These are phyloP conservation scores for Acleris sparsana DNA, from an alignment of 2,888 invertebrate species.

Conservation along the genomic window DNA sequence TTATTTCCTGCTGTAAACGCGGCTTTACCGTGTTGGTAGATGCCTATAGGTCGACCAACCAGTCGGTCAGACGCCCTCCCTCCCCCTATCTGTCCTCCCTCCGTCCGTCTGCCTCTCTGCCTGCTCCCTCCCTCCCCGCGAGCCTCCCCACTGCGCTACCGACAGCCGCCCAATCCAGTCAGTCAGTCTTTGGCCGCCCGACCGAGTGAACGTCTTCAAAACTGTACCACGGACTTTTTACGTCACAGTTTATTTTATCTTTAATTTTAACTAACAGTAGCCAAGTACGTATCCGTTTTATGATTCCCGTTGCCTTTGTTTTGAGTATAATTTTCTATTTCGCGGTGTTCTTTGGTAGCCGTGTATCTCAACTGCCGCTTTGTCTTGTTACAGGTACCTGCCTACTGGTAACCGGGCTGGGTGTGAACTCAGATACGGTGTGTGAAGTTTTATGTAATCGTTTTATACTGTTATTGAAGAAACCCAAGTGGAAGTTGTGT, in stretches of 20 bases:
- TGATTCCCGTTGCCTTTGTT: constrained; percentile 46
- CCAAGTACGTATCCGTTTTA: constrained; percentile 64
- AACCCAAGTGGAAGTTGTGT: constrained; percentile 60
- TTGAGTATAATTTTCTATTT: constrained; percentile 40
- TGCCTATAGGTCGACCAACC: constrained; percentile 82
- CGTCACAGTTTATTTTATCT: constrained; percentile 76
- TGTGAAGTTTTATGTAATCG: constrained; percentile 81
- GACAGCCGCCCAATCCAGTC: constrained; percentile 49
- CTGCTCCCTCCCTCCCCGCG: constrained; percentile 44
- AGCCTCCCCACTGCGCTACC: constrained; percentile 58
- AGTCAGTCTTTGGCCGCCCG: constrained; percentile 69
- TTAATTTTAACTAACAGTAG: constrained; percentile 59
- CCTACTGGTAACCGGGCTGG: constrained; percentile 76
- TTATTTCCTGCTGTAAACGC: constrained; percentile 59
- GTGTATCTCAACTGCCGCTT: constrained; percentile 70
- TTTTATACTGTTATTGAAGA: constrained; percentile 65
- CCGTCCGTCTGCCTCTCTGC: constrained; percentile 59
- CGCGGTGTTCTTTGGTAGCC: constrained; percentile 39
- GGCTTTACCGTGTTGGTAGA: constrained; percentile 61
- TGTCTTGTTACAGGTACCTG: constrained; percentile 81
- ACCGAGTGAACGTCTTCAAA: constrained; percentile 50
- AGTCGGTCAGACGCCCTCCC: constrained; percentile 80
- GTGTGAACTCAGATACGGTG: constrained; percentile 81
- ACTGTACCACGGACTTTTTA: constrained; percentile 58
- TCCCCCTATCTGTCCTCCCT: constrained; percentile 74